Evolutionary conservation across 2,113 vertebrate species (phyloP).

Genomic region (Tyrannus savana): DNA sequence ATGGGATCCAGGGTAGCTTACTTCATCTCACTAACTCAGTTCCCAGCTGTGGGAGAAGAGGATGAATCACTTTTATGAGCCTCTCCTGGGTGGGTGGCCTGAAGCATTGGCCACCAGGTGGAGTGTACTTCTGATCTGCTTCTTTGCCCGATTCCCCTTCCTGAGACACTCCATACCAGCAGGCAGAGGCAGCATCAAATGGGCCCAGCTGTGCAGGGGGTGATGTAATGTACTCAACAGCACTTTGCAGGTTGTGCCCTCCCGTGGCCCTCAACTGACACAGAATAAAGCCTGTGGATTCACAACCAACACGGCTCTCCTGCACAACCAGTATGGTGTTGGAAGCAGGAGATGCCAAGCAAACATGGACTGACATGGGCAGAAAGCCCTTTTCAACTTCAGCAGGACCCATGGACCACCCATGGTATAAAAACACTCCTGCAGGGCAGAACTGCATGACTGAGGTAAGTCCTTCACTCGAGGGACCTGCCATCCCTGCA

Average conservation of each 20-base stretch:
- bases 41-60: neutral
- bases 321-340: neutral
- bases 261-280: neutral
- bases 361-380: neutral
- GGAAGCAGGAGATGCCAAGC: neutral
- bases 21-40: neutral
- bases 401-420: neutral
- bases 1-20: neutral
- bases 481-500: neutral
- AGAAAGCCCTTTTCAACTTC: neutral
- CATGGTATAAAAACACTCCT: neutral
- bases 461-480: neutral
- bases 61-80: neutral
- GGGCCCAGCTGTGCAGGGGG: neutral
- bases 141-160: neutral
- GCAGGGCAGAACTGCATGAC: neutral
- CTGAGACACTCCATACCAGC: neutral
- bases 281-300: fast-evolving
- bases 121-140: neutral
- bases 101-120: neutral
- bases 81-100: neutral
- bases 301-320: neutral
- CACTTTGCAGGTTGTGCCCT: neutral
- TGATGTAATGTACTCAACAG: neutral
- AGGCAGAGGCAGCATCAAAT: neutral